Percentiles rank a stretch among this genome's conserved stretches.
Evolutionary conservation across 2,888 invertebrate species (phyloP).

Genomic region (Aphidius colemani): DNA sequence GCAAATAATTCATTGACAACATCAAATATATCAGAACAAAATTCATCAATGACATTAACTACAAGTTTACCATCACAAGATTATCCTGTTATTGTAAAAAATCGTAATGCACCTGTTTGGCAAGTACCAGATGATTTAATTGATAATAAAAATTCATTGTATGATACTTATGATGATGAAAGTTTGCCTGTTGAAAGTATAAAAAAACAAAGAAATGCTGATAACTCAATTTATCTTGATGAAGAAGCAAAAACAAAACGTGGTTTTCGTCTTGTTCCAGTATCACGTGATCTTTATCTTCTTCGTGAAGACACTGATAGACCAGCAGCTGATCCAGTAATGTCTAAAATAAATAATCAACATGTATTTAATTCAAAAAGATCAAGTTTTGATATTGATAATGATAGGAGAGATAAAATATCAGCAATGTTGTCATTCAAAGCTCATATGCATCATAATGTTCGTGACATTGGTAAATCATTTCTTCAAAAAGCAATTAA

Average conservation of each 20-base stretch:
- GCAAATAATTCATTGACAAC: not conserved
- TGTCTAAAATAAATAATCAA: slow-evolving; percentile 12
- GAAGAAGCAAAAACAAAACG: slow-evolving; percentile 28
- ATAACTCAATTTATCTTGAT: not conserved
- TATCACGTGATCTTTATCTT: slow-evolving; percentile 35
- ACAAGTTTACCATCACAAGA: not conserved
- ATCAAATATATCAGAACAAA: not conserved
- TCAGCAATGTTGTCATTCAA: slow-evolving; percentile 40
- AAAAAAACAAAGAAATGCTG: slow-evolving; percentile 2
- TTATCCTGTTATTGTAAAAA: not conserved
- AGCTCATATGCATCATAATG: slow-evolving; percentile 43
- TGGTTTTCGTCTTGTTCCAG: slow-evolving; percentile 36
- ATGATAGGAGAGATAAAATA: slow-evolving; percentile 26
- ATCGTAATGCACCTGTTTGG: slow-evolving; percentile 8
- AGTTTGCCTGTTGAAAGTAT: not conserved
- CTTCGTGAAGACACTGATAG: slow-evolving; percentile 29
- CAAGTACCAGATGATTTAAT: slow-evolving; percentile 1
- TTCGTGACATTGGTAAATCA: slow-evolving; percentile 38
- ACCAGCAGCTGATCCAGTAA: not conserved
- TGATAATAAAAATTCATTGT: not conserved
- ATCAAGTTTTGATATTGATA: slow-evolving; percentile 12
- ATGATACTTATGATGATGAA: not conserved
- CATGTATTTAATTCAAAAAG: slow-evolving; percentile 15
- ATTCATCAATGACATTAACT: not conserved
- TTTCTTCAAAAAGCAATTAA: slow-evolving; percentile 29